Percentiles rank a stretch among this genome's conserved stretches.
Conservation (phyloP, 2,113 vertebrate genomes). For the Vanacampus margaritifer region DNA sequence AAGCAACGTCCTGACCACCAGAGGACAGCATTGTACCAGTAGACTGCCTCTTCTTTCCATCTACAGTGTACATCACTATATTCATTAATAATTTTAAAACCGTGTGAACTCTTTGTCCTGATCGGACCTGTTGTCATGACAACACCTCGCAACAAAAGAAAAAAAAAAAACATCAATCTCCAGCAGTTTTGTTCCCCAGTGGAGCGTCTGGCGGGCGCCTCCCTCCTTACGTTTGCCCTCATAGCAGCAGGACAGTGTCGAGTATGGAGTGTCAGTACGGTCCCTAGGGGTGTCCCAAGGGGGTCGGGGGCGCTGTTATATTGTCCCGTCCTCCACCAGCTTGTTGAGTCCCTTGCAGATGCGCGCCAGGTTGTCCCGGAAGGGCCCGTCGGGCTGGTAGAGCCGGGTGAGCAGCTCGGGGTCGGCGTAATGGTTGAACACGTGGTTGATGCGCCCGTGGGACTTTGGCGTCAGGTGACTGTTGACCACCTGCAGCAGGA, state of each 20-base stretch:
- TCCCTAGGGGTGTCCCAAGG: neutral
- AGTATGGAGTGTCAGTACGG: conserved; percentile 16
- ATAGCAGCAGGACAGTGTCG: conserved; percentile 27
- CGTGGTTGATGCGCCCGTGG: conserved; percentile 82
- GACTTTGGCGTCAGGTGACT: conserved; percentile 86
- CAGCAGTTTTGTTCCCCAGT: conserved; percentile 17
- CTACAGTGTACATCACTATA: neutral
- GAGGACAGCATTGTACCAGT: conserved; percentile 44
- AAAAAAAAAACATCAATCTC: conserved; percentile 6
- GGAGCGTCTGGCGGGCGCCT: neutral
- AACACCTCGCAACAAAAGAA: conserved; percentile 12
- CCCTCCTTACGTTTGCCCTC: conserved; percentile 12
- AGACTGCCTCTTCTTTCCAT: neutral
- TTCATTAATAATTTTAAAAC: neutral
- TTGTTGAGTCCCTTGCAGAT: conserved; percentile 83
- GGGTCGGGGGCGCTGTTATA: conserved; percentile 67
- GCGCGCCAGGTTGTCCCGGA: conserved; percentile 72
- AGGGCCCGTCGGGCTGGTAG: conserved; percentile 73
- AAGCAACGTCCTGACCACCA: conserved; percentile 29
- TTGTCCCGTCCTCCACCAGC: conserved; percentile 82
- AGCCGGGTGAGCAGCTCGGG: conserved; percentile 76
- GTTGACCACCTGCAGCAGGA: conserved; percentile 80
- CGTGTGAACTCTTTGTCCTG: conserved; percentile 21
- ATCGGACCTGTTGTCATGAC: neutral
- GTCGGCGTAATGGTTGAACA: conserved; percentile 85